These are phyloP conservation scores for Ranitomeya variabilis DNA, from an alignment of 2,113 vertebrate species.

Conservation along the genomic window DNA sequence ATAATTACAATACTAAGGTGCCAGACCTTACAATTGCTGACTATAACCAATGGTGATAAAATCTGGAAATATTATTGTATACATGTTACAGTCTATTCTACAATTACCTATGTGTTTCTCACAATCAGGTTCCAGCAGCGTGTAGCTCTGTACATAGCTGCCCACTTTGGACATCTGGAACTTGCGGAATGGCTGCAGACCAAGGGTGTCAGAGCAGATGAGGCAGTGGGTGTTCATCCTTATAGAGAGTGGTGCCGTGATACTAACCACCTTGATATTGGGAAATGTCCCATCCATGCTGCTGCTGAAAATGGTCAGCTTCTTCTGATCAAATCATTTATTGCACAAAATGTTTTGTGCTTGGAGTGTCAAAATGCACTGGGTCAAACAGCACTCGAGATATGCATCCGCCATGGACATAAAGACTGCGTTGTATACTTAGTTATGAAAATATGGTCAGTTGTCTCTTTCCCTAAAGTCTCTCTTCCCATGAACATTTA, in stretches of 20 bases:
- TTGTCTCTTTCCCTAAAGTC: constrained; percentile 67
- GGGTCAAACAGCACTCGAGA: constrained; percentile 66
- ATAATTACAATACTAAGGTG: background rate
- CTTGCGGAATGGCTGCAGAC: constrained; percentile 75
- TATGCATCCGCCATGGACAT: constrained; percentile 66
- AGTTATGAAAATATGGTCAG: constrained; percentile 71
- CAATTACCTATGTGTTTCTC: constrained; percentile 7
- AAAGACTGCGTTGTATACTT: constrained; percentile 71
- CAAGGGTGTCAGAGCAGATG: constrained; percentile 63
- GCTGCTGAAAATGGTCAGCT: constrained; percentile 73
- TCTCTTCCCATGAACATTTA: constrained; percentile 72
- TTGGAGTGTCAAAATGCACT: constrained; percentile 68
- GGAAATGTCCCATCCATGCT: constrained; percentile 72
- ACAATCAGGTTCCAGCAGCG: constrained; percentile 73
- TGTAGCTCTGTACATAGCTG: constrained; percentile 75
- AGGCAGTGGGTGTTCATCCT: constrained; percentile 72
- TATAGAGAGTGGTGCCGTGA: constrained; percentile 74
- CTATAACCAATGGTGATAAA: too few species aligned
- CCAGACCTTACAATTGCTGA: too few species aligned
- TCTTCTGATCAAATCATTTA: constrained; percentile 75
- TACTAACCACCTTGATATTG: constrained; percentile 69
- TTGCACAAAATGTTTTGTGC: constrained; percentile 67
- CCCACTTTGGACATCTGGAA: constrained; percentile 72
- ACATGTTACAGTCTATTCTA: background rate
- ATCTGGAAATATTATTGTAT: background rate